phyloP scores from a whole-genome alignment of 2,113 vertebrate species.

The Poeciliopsis occidentalis region DNA sequence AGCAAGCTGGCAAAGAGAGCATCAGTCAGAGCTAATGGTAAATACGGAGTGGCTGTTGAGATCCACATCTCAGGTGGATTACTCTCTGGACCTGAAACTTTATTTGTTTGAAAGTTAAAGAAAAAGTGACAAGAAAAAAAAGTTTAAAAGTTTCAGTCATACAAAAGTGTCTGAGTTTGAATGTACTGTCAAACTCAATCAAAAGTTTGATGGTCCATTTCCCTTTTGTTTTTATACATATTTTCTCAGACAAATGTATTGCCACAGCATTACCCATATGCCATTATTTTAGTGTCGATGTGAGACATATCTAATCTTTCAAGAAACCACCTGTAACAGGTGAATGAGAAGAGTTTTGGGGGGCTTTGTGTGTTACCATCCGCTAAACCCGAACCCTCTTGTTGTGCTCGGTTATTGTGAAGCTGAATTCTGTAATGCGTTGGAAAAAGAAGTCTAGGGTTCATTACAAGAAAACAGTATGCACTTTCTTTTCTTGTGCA shows the following conservation, averaged over 20 bases:
- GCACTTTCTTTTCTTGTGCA: slow-evolving; percentile 38
- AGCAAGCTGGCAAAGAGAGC: too few relatives aligned
- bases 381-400: neutral
- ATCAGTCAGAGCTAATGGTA: too few relatives aligned
- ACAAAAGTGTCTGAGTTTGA: too few relatives aligned
- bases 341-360: neutral
- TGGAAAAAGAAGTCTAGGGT: neutral
- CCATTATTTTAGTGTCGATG: neutral
- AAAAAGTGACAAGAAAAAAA: too few relatives aligned
- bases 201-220: neutral
- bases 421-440: neutral
- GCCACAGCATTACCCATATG: too few relatives aligned
- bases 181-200: too few relatives aligned
- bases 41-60: too few relatives aligned
- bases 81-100: too few relatives aligned
- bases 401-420: neutral
- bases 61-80: too few relatives aligned
- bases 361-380: too few relatives aligned
- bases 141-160: neutral
- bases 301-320: neutral
- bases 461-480: neutral
- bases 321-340: neutral
- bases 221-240: neutral
- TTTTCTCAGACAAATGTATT: neutral
- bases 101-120: too few relatives aligned